Base-by-base conservation (phyloP, 2,113 vertebrate genomes). In the Asarcornis scutulata region DNA sequence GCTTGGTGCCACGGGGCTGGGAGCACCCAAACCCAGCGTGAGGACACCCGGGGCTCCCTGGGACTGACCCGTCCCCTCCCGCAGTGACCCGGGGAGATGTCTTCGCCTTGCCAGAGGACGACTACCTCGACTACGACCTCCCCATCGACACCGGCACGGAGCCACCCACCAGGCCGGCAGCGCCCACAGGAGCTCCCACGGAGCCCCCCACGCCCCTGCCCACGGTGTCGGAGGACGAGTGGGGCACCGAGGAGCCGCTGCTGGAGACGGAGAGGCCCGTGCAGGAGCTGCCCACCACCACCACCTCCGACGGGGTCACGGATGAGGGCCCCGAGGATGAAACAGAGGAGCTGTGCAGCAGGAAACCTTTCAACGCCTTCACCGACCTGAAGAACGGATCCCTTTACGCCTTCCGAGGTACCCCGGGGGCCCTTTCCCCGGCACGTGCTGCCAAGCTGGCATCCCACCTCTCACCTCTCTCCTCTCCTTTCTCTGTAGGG, bases 351-450 rank as follows among this genome's bases (percentile, higher is more conserved):
- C 76, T 97, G 74, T 99, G 99, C 97, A 99, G 98, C 2, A 97
- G 97, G 15, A 97, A 98, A 63, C 97, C 99, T 34, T 99, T 99
- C 29, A 97, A 99, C 1, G 98, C 99, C 40, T 99, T 99, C 95
- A 98, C 98, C 0, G 98, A 99, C 82, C 91, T 99, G n/a, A 99
- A 99, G 97, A 99, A 99, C 1, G 99, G 99, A 72, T 99, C 99
- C 74, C 68, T 99, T 83, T 99, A 98, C 0, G 99, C 99, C 56
- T 99, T 99, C 97, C 98, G 99, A 98, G 99, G 99, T 99, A 97
- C 88, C 95, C 7, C 0, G 0, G n/a, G 64, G 69, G 72, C 36
- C 40, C 21, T 82, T 81, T 44, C 11, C 50, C 5, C 1, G 42
- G 76, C 20, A 29, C 0, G 6, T 0, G 1, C 6, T 2, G 11